These are phyloP conservation scores for Chromobotia macracanthus DNA, from an alignment of 2,797 vertebrate species.

Conservation along the genomic window DNA sequence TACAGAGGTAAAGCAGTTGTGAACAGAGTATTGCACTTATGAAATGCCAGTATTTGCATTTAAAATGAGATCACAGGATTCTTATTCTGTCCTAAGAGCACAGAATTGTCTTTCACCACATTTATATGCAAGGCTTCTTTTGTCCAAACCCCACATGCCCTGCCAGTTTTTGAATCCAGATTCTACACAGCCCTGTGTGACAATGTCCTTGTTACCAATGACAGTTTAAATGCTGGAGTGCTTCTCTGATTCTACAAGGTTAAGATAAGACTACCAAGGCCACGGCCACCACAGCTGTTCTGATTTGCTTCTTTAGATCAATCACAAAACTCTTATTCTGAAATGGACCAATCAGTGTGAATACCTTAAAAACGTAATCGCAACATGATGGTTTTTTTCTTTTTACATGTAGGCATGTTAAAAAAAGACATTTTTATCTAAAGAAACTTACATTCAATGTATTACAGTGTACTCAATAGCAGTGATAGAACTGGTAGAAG, in stretches of 20 bases:
- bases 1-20: neutral
- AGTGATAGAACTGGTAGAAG: too few relatives aligned
- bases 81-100: slow-evolving; percentile 4
- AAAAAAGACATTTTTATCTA: too few relatives aligned
- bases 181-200: slow-evolving; percentile 33
- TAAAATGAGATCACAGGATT: slow-evolving; percentile 33
- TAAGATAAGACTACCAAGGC: slow-evolving; percentile 67
- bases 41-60: slow-evolving; percentile 45
- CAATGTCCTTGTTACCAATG: slow-evolving; percentile 59
- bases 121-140: slow-evolving; percentile 44
- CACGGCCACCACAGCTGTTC: slow-evolving; percentile 47
- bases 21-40: slow-evolving; percentile 16
- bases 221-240: slow-evolving; percentile 62
- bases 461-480: too few relatives aligned
- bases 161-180: slow-evolving; percentile 28
- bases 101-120: slow-evolving; percentile 16
- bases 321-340: slow-evolving; percentile 4
- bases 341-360: slow-evolving; percentile 7
- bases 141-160: slow-evolving; percentile 25
- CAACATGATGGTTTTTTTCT: neutral
- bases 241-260: slow-evolving; percentile 66
- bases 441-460: too few relatives aligned
- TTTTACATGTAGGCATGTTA: too few relatives aligned
- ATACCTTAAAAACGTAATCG: neutral
- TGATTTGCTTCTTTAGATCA: slow-evolving; percentile 23